Evolutionary conservation across 92 coral and sea anemone genomes (phyloP), one percentile per base, ranked within the genome.

Genomic region (Bergia sp.): DNA sequence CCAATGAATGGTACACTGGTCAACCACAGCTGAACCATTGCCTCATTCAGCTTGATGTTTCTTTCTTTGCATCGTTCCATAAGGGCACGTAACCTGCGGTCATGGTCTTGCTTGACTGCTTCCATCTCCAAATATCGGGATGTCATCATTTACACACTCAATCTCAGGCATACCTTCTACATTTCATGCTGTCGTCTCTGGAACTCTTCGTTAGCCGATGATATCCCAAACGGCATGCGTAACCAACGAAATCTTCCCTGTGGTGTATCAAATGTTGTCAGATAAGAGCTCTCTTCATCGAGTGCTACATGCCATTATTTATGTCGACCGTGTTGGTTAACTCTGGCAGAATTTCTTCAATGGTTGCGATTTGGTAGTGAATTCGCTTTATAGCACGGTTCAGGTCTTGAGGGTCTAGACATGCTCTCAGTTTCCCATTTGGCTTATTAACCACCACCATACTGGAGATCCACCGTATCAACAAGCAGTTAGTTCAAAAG

Each of bases 391-490:
- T 16, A n/a, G 81, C 82, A 38, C 49, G 79, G 81, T 86, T 86
- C 13, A 87, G 86, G 37, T 38, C 78, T 58, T 77, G 67, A 21
- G 90, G 85, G 38, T 87, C 85, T 36, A 80, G 39, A 37, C 85
- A 79, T 37, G 43, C 82, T 55, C 85, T 72, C 42, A 88, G 43
- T 42, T 88, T 80, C 65, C 85, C 85, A 79, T 65, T 79, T 29
- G 40, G 55, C 58, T 88, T 79, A 39, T 38, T 57, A 29, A 61
- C 86, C 47, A 88, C 64, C n/a, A 67, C 76, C 45, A 76, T 86
- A 67, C 76, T 42, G 18, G 44, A 64, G 82, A 88, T 79, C 90
- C 90, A 88, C n/a, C n/a, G n/a, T n/a, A n/a, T n/a, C n/a, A n/a
- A n/a, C n/a, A n/a, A n/a, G n/a, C n/a, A n/a, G n/a, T n/a, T n/a